Percentiles rank a stretch among this genome's conserved stretches.
These are phyloP conservation scores for Trissonchulus sp. DNA, from an alignment of 2,888 invertebrate genomes.

Conservation along the genomic window DNA sequence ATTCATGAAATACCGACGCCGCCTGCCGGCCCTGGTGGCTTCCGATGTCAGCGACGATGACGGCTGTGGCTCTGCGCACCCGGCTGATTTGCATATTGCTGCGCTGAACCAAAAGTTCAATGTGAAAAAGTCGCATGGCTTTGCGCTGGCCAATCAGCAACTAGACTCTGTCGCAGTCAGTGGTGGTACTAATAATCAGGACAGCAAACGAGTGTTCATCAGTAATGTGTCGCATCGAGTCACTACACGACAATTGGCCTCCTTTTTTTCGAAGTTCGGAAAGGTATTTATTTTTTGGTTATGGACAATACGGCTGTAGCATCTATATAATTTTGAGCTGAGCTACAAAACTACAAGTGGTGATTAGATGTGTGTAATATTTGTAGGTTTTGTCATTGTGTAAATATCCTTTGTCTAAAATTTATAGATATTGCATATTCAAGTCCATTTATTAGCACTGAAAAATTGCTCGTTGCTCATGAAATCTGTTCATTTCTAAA, in stretches of 20 bases:
- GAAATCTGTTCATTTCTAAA: too few relatives aligned
- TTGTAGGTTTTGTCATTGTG: too few relatives aligned
- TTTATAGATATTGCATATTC: too few relatives aligned
- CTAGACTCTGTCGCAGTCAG: too few relatives aligned
- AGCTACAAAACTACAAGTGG: too few relatives aligned
- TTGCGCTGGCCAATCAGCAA: not conserved
- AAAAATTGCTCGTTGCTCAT: too few relatives aligned
- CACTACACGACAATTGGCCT: slow-evolving; percentile 47
- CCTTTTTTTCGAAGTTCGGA: slow-evolving; percentile 50
- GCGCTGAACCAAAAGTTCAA: not conserved
- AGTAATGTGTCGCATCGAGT: slow-evolving; percentile 46
- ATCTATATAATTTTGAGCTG: too few relatives aligned
- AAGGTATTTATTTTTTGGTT: slow-evolving; percentile 39
- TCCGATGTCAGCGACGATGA: not conserved
- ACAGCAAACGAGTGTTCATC: slow-evolving; percentile 39
- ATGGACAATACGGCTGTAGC: too few relatives aligned
- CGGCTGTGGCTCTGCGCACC: not conserved
- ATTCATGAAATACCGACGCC: slow-evolving; percentile 50
- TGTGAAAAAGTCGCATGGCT: not conserved
- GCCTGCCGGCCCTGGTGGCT: slow-evolving; percentile 47
- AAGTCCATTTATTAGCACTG: too few relatives aligned
- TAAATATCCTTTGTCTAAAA: too few relatives aligned
- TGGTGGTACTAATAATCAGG: not conserved
- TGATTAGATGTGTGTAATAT: too few relatives aligned
- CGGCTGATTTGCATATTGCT: not conserved